phyloP scores from a whole-genome alignment of 2,888 invertebrate genomes.

The Sclerodermus sp. region DNA sequence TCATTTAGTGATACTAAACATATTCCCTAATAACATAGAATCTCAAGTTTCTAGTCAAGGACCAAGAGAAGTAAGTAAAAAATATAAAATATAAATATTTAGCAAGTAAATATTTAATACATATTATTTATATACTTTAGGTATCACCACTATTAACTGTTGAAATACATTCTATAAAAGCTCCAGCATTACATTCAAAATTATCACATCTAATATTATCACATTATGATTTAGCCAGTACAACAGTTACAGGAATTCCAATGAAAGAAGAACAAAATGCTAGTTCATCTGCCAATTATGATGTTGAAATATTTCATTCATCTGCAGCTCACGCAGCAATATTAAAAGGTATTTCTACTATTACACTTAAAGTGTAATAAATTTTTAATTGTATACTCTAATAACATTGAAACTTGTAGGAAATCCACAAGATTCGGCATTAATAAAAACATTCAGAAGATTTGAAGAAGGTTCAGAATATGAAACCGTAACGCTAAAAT shows the following conservation, averaged over 20 bases:
- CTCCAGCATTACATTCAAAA: conserved; percentile 73
- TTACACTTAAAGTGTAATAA: neutral
- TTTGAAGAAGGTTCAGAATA: conserved; percentile 71
- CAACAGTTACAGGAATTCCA: conserved; percentile 97
- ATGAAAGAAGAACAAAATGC: conserved; percentile 99
- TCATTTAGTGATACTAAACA: conserved; percentile 87
- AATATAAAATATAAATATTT: neutral
- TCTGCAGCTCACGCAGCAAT: conserved; percentile 82
- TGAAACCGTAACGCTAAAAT: conserved; percentile 86
- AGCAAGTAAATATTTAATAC: neutral
- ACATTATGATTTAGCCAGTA: conserved; percentile 90
- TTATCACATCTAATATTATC: conserved; percentile 75
- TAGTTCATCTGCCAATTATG: conserved; percentile 96
- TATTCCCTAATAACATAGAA: conserved; percentile 80
- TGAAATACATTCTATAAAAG: conserved; percentile 80
- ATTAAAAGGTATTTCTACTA: conserved; percentile 60
- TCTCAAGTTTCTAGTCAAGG: conserved; percentile 75
- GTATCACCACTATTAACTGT: conserved; percentile 73
- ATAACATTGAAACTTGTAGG: conserved; percentile 35
- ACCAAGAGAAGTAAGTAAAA: conserved; percentile 62
- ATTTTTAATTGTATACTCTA: neutral
- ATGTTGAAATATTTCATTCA: conserved; percentile 95
- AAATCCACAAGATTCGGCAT: conserved; percentile 66
- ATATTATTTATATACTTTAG: conserved; percentile 53
- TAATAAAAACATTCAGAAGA: conserved; percentile 66